phyloP scores from a whole-genome alignment of 1,140 invertebrate species.

The Pachypsylla venusta region DNA sequence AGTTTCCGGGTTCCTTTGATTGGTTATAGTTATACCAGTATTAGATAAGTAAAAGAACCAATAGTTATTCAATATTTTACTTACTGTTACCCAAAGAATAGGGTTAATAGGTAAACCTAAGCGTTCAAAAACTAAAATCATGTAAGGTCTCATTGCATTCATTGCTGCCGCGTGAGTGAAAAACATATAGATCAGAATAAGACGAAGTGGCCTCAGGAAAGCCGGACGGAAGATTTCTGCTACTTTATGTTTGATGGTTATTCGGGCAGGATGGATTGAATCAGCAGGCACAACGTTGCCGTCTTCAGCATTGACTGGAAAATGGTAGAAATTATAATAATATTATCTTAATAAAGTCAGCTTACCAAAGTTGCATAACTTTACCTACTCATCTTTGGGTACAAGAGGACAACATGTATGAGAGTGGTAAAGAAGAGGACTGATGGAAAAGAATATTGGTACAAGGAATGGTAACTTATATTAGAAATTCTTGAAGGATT shows the following conservation, averaged over 20 bases:
- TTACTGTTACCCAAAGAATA: slow-evolving; percentile 33
- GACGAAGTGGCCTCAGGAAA: slow-evolving; percentile 31
- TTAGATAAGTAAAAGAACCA: too few species aligned
- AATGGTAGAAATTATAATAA: not conserved
- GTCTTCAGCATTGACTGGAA: not conserved
- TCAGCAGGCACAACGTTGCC: not conserved
- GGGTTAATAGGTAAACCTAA: slow-evolving; percentile 34
- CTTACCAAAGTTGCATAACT: too few species aligned
- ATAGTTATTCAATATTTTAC: too few species aligned
- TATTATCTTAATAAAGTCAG: slow-evolving; percentile 1
- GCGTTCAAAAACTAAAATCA: slow-evolving; percentile 36
- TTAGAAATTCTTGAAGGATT: too few species aligned
- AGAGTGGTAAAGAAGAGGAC: too few species aligned
- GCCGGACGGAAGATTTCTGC: not conserved
- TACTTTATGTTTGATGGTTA: not conserved
- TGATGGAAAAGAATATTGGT: too few species aligned
- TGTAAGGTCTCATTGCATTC: slow-evolving; percentile 41
- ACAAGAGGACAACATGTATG: too few species aligned
- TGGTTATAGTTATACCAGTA: too few species aligned
- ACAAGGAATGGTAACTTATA: too few species aligned
- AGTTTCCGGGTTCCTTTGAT: too few species aligned
- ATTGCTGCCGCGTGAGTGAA: slow-evolving; percentile 36
- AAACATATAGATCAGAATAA: slow-evolving; percentile 36
- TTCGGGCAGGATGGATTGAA: not conserved
- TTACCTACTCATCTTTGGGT: too few species aligned